Evolutionary conservation across 2,888 invertebrate genomes (phyloP).

Genomic region (Drymonia ruficornis): DNA sequence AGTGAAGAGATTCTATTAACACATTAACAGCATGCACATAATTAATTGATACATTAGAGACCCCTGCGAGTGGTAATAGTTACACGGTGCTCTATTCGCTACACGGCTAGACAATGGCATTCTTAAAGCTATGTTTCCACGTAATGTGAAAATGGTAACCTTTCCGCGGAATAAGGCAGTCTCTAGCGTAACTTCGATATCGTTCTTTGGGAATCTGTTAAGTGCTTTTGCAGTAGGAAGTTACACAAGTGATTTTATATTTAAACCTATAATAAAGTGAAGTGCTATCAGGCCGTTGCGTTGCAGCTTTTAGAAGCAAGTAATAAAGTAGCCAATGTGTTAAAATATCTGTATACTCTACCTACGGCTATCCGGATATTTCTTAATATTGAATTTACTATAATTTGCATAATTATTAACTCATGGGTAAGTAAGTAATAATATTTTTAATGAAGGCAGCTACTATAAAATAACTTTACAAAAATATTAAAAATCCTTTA

Average conservation of each 20-base stretch:
- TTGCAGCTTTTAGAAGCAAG: not conserved
- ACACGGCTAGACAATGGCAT: conserved; percentile 36
- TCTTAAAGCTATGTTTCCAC: conserved; percentile 33
- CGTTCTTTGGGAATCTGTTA: conserved; percentile 29
- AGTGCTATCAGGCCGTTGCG: not conserved
- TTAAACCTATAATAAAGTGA: conserved; percentile 7
- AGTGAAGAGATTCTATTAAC: conserved; percentile 19
- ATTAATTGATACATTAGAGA: conserved; percentile 39
- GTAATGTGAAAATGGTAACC: conserved; percentile 45
- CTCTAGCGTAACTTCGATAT: conserved; percentile 33
- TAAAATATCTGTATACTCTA: no score
- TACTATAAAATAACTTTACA: no score
- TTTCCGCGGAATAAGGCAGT: conserved; percentile 30
- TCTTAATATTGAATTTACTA: no score
- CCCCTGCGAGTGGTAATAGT: conserved; percentile 36
- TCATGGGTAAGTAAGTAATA: no score
- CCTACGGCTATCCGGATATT: no score
- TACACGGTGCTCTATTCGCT: conserved; percentile 35
- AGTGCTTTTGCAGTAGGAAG: conserved; percentile 13
- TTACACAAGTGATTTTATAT: conserved; percentile 27
- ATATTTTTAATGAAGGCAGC: no score
- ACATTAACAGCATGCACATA: conserved; percentile 8
- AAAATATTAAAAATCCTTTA: no score
- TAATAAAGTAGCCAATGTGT: no score
- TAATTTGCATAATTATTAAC: no score